Base-by-base conservation (phyloP, 2,113 vertebrate genomes). In the Phalacrocorax pelagicus region DNA sequence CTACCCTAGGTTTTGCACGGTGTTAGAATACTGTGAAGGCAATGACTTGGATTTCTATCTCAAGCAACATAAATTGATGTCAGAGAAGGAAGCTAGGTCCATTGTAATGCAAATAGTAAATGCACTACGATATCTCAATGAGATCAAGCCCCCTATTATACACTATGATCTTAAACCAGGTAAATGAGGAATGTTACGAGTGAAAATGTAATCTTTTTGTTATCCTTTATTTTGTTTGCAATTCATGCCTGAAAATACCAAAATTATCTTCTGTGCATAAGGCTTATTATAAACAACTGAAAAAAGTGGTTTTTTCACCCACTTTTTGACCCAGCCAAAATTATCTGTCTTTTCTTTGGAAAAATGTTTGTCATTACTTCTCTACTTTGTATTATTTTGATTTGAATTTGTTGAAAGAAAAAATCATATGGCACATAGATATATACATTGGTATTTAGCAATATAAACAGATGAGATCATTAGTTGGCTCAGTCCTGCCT, bases 81-180 rank as follows among this genome's bases (percentile, higher is more conserved):
- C 99, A 86, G 99, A 99, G 98, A 99, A 99, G 97, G 99, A 99
- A 98, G 99, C 99, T 69, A 99, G 99, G 91, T 99, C 99, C 88
- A 99, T 99, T 97, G 99, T 99, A 97, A 99, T 99, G 99, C 99
- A 99, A 98, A 99, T 99, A 92, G 99, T 99, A 96, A 99, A 99
- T 96, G 99, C 99, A 98, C 98, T 99, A 98, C 98, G 99, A 96
- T 99, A 99, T 98, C 99, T 99, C 97, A 99, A 99, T 98, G 99
- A 99, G 97, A 99, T 99, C 98, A 99, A 99, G 97, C 99, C 99
- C 59, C 99, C 99, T 91, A 99, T 99, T 97, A 99, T 99, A 98
- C 99, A 99, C 98, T 99, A 99, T 94, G 99, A 99, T 98, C 99
- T 99, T 97, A 99, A 99, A 95, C 99, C 99, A 98, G 99, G 99